A percentile compares a stretch with the other conserved stretches of the same genome.
These are phyloP conservation scores for Falcaria lacertinaria DNA, from an alignment of 2,888 invertebrate species.

Conservation along the genomic window DNA sequence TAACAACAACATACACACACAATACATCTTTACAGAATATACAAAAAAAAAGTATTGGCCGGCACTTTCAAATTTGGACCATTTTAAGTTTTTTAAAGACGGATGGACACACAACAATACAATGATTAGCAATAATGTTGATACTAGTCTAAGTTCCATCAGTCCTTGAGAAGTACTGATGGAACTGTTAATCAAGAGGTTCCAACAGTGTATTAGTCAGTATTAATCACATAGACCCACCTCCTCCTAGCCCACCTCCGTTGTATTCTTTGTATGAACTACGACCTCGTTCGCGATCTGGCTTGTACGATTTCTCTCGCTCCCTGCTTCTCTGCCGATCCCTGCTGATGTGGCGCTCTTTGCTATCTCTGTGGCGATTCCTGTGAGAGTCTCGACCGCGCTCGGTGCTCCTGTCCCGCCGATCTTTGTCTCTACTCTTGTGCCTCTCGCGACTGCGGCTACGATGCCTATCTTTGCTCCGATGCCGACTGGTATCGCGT, in stretches of 20 bases:
- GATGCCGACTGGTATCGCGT: background rate
- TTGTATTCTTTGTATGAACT: constrained; percentile 37
- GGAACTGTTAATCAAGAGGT: no score
- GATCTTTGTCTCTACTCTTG: constrained; percentile 17
- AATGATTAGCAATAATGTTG: no score
- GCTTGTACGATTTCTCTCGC: constrained; percentile 13
- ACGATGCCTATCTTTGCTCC: constrained; percentile 12
- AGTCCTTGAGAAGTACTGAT: no score
- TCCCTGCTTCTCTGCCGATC: constrained; percentile 17
- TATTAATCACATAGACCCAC: constrained; percentile 19
- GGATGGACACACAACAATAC: no score
- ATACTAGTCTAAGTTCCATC: no score
- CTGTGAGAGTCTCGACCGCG: constrained; percentile 20
- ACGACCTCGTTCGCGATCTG: constrained; percentile 33
- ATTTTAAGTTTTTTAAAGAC: no score
- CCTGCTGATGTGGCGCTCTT: constrained; percentile 15
- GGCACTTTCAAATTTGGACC: no score
- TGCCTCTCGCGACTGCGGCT: constrained; percentile 31
- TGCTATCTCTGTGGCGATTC: constrained; percentile 14
- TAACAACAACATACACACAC: constrained; percentile 14
- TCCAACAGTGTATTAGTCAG: no score
- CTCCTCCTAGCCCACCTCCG: constrained; percentile 54
- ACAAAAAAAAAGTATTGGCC: no score
- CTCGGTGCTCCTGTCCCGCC: constrained; percentile 20
- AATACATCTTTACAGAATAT: no score